Base-by-base conservation (phyloP, 2,888 invertebrate species). In the Proisotoma minuta region DNA sequence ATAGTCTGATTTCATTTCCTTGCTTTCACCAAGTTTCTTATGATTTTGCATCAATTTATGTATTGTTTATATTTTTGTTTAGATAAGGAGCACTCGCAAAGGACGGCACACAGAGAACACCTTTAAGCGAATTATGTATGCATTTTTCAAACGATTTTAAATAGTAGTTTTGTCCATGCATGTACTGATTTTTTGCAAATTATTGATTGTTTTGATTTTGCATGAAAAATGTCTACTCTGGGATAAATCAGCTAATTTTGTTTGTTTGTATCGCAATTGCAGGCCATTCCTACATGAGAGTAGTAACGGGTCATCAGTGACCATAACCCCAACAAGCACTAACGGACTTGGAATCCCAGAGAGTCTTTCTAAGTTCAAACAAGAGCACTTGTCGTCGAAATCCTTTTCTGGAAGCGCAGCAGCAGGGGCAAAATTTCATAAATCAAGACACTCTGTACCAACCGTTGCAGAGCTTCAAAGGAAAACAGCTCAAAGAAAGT, bases 241-340 rank as follows among this genome's bases (percentile, higher is more conserved):
- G 18, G 5, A 47, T 47, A 47, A 47, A 47, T 18, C 5, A 47
- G 8, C 22, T 23, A 23, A 39, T 27, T 48, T 48, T 43, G 26
- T 51, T 51, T 27, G n/a, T n/a, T n/a, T n/a, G n/a, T n/a, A n/a
- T n/a, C n/a, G n/a, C n/a, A 43, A 12, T 61, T 59, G 8, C 54
- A 73, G 73, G 73, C 73, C 73, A 27, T 73, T 70, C 66, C 62
- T 73, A 63, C 71, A 73, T 61, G 73, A 73, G 57, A 67, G 60
- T 10, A 67, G 70, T 59, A n/a, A n/a, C n/a, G 72, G 69, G 20
- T 62, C 43, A n/a, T 56, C 56, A 50, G 69, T 69, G 54, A 69
- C 66, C 15, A 69, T 69, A 12, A 70, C 70, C 4, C 70, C 67
- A 18, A 61, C 65, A 12, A 48, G 58, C 22, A 49, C 40, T 22